Conservation (phyloP, 1,140 invertebrate species). For the Panulirus ornatus region DNA sequence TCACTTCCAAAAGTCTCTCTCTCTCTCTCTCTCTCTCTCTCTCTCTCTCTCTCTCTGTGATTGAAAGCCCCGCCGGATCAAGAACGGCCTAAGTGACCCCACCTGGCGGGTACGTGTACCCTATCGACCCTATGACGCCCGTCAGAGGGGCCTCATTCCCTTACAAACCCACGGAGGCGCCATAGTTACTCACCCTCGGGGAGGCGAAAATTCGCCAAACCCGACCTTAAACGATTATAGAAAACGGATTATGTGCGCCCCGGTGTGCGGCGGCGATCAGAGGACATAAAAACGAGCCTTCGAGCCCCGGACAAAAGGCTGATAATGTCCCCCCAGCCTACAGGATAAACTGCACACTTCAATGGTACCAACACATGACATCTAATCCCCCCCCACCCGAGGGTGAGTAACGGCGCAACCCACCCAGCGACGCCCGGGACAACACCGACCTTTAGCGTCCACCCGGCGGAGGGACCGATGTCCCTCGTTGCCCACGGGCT, state of each 20-base stretch:
- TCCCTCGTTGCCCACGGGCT: no score
- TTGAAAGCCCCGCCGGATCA: no score
- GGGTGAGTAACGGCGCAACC: constrained; percentile 4
- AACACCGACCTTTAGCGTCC: neutral
- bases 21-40: no score
- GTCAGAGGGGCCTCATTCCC: neutral
- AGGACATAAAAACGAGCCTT: constrained; percentile 24
- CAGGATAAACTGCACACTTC: constrained; percentile 42
- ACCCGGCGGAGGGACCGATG: no score
- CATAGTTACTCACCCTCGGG: neutral
- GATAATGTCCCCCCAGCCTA: constrained; percentile 1
- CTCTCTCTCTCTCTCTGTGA: no score
- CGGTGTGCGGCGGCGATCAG: neutral
- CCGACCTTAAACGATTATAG: constrained; percentile 27
- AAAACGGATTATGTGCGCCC: constrained; percentile 46
- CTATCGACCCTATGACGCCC: neutral
- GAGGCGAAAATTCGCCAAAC: neutral
- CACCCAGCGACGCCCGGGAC: no score
- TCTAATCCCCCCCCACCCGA: constrained; percentile 43
- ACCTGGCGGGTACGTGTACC: neutral
- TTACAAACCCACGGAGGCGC: neutral
- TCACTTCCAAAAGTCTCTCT: no score
- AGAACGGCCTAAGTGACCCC: neutral
- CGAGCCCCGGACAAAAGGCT: constrained; percentile 8
- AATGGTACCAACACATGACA: constrained; percentile 54